These are phyloP conservation scores for Lepus townsendii DNA, from an alignment of 2,797 vertebrate genomes.

Conservation along the genomic window DNA sequence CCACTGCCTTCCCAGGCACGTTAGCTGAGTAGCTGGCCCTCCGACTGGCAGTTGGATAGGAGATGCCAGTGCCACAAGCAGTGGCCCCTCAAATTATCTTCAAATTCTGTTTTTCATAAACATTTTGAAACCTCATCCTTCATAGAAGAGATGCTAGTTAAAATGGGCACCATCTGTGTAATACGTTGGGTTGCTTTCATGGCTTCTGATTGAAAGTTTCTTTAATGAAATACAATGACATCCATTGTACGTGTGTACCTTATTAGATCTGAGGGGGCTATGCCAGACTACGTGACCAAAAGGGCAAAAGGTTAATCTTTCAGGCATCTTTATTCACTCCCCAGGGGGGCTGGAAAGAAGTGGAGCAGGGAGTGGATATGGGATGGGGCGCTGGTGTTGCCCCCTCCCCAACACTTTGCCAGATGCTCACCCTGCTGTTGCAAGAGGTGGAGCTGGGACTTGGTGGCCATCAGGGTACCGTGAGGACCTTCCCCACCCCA, in stretches of 20 bases:
- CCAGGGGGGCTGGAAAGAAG: background rate
- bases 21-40: too few relatives aligned
- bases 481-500: background rate
- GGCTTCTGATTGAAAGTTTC: background rate
- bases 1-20: too few relatives aligned
- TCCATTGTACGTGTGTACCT: background rate
- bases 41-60: too few relatives aligned
- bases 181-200: background rate
- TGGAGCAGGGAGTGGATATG: background rate
- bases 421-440: background rate
- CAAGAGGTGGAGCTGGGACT: background rate
- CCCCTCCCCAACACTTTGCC: rapidly evolving
- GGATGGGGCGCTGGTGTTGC: background rate
- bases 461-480: background rate
- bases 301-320: background rate
- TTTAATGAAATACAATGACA: background rate
- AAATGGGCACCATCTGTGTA: background rate
- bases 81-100: too few relatives aligned
- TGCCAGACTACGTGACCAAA: background rate
- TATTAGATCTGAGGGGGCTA: background rate
- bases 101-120: too few relatives aligned
- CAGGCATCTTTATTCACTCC: background rate
- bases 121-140: too few relatives aligned
- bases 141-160: too few relatives aligned
- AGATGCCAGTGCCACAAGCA: too few relatives aligned